These are phyloP conservation scores for Lycaena phlaeas DNA, from an alignment of 2,888 invertebrate species.

Conservation along the genomic window DNA sequence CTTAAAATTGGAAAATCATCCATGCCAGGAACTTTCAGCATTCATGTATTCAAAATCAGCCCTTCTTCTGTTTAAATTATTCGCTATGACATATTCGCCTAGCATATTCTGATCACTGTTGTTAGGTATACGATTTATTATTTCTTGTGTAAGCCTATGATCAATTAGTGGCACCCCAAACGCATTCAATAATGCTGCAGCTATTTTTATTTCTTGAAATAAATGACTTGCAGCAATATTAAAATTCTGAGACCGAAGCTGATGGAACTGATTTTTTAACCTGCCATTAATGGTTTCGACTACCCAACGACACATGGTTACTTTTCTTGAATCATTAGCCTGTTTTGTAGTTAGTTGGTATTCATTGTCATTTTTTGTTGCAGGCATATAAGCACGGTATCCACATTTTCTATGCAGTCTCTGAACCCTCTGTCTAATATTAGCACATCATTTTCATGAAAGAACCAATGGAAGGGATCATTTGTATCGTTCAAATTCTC, in stretches of 20 bases:
- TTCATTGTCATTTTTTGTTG: neutral
- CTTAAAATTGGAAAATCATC: neutral
- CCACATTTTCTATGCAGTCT: constrained; percentile 1
- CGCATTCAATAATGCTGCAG: constrained; percentile 3
- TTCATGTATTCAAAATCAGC: constrained; percentile 1
- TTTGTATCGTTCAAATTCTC: neutral
- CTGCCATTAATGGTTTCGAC: constrained; percentile 6
- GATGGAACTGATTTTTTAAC: constrained; percentile 8
- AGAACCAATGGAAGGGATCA: neutral
- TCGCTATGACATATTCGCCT: neutral
- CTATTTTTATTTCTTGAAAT: constrained; percentile 3
- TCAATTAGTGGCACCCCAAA: neutral
- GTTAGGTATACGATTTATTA: neutral
- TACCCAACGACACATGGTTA: no score
- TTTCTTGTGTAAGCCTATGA: constrained; percentile 4
- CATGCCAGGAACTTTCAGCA: neutral
- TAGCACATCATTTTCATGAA: constrained; percentile 3
- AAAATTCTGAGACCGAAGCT: neutral
- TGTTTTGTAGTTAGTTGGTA: constrained; percentile 3
- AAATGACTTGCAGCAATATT: constrained; percentile 5
- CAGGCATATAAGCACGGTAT: constrained; percentile 4
- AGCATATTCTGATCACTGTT: neutral
- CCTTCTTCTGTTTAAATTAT: constrained; percentile 1
- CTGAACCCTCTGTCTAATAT: constrained; percentile 5
- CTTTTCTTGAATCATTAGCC: constrained; percentile 1